Percentiles rank a stretch among this genome's conserved stretches.
phyloP scores from a whole-genome alignment of 1,140 invertebrate genomes.

The Bombus pyrosoma region DNA sequence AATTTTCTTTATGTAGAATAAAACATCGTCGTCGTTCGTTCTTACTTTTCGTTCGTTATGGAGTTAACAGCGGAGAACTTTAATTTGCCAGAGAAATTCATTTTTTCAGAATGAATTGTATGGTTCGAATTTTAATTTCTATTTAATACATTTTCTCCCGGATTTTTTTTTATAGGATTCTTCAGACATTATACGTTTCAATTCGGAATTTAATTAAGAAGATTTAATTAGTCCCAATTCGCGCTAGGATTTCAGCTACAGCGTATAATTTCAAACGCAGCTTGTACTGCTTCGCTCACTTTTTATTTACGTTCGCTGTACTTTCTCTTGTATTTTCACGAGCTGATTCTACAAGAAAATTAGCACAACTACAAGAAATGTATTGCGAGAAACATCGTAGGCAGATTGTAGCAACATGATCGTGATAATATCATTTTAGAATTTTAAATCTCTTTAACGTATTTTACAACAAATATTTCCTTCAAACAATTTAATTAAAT shows the following conservation, averaged over 20 bases:
- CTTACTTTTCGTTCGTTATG: not conserved
- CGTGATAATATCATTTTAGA: not conserved
- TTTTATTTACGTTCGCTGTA: not conserved
- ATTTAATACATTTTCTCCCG: not conserved
- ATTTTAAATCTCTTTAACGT: not conserved
- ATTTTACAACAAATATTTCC: not conserved
- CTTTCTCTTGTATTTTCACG: slow-evolving; percentile 2
- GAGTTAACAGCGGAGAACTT: not conserved
- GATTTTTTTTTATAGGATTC: not conserved
- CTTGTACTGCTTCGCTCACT: not conserved
- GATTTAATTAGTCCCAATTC: slow-evolving; percentile 1
- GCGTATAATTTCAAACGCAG: not conserved
- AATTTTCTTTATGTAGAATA: not conserved
- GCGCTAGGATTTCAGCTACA: not conserved
- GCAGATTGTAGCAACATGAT: not conserved
- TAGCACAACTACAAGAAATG: not conserved
- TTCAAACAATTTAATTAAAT: not conserved
- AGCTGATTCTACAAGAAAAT: not conserved
- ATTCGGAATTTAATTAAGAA: not conserved
- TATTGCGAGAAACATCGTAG: not conserved
- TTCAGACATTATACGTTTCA: not conserved
- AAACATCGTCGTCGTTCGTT: not conserved
- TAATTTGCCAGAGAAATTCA: not conserved
- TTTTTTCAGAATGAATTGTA: too few species aligned
- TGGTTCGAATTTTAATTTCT: not conserved